A percentile compares a stretch with the other conserved stretches of the same genome.
Conservation (phyloP, 2,113 vertebrate species). For the Pongo abelii region DNA sequence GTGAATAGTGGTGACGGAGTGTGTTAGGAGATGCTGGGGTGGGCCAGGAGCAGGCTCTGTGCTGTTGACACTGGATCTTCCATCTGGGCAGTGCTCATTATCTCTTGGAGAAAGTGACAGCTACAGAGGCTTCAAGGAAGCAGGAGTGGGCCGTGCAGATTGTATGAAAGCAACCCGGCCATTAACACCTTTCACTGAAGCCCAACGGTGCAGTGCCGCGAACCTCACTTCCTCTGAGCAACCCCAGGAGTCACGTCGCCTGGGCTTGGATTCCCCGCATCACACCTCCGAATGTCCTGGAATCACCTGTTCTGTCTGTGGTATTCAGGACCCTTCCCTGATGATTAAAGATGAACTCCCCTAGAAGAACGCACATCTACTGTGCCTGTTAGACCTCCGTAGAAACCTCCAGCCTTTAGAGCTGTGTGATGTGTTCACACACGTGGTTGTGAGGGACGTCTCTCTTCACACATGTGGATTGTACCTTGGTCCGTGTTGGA, state of each 20-base stretch:
- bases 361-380: neutral
- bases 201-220: neutral
- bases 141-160: neutral
- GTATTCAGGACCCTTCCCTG: neutral
- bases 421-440: neutral
- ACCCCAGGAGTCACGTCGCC: neutral
- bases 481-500: neutral
- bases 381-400: neutral
- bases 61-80: neutral
- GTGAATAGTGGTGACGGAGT: too few relatives aligned
- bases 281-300: neutral
- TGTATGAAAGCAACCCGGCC: neutral
- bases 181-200: neutral
- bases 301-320: neutral
- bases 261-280: neutral
- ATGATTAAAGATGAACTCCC: neutral
- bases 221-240: neutral
- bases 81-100: neutral
- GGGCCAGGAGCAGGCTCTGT: neutral
- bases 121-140: neutral
- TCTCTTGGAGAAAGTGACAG: neutral
- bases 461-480: neutral
- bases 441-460: fast-evolving
- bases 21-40: too few relatives aligned
- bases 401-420: neutral